Evolutionary conservation across 2,113 vertebrate genomes (phyloP).

Genomic region (Lasiurus borealis): DNA sequence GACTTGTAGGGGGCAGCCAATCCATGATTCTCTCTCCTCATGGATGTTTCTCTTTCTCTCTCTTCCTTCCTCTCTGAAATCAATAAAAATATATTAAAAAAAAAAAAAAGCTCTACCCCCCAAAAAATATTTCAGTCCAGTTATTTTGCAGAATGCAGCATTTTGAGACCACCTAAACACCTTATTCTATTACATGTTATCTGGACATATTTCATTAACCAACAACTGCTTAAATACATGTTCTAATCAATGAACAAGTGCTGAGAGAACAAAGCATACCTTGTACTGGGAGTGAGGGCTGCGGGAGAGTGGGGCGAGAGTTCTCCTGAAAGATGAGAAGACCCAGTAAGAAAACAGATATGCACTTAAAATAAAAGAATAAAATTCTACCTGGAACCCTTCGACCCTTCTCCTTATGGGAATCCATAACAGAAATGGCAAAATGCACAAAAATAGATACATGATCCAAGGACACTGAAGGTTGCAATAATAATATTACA

Average conservation of each 20-base stretch:
- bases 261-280: constrained; percentile 85
- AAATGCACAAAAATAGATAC: neutral
- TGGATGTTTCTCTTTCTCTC: no score
- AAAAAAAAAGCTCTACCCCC: no score
- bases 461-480: neutral
- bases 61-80: no score
- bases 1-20: no score
- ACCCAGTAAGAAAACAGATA: neutral
- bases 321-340: constrained; percentile 84
- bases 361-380: neutral
- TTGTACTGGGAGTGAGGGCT: constrained; percentile 86
- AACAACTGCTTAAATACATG: neutral
- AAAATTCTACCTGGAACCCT: neutral
- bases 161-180: neutral
- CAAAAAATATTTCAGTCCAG: neutral
- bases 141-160: neutral
- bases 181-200: neutral
- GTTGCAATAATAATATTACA: neutral
- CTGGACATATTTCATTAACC: neutral
- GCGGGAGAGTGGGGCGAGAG: constrained; percentile 67
- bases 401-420: neutral
- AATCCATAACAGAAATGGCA: neutral
- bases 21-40: no score
- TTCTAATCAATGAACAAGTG: neutral
- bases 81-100: no score